Percentiles rank a stretch among this genome's conserved stretches.
These are phyloP conservation scores for Orius insidiosus DNA, from an alignment of 1,140 invertebrate genomes.

Conservation along the genomic window DNA sequence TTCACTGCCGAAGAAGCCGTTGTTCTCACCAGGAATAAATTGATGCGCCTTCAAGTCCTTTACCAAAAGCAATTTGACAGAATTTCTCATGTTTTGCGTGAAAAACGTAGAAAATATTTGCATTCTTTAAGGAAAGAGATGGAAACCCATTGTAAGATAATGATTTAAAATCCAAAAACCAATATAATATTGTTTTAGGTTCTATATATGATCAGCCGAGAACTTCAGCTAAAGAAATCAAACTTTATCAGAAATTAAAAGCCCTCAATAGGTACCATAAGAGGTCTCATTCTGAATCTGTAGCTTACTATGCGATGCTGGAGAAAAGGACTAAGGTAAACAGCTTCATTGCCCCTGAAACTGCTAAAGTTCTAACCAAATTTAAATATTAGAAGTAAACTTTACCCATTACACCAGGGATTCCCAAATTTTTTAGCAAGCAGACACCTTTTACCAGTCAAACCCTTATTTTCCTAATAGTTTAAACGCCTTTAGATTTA, in stretches of 20 bases:
- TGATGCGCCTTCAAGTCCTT: conserved; percentile 58
- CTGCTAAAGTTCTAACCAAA: no score
- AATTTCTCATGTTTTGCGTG: conserved; percentile 49
- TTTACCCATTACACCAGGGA: no score
- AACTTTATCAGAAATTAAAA: conserved; percentile 62
- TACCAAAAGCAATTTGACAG: conserved; percentile 70
- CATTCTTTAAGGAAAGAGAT: conserved; percentile 54
- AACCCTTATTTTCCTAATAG: no score
- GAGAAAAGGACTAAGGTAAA: conserved; percentile 52
- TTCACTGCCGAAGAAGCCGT: conserved; percentile 76
- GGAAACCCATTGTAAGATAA: conserved; percentile 50
- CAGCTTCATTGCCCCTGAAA: no score
- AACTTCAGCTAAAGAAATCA: conserved; percentile 46
- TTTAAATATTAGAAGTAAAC: no score
- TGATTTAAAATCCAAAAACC: background rate
- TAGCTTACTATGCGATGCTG: conserved; percentile 61
- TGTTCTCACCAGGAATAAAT: conserved; percentile 52
- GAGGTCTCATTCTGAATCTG: conserved; percentile 55
- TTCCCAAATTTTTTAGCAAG: no score
- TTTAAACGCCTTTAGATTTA: no score
- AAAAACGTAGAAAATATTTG: conserved; percentile 56
- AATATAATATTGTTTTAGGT: conserved; percentile 10
- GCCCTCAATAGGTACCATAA: conserved; percentile 62
- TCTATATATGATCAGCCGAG: conserved; percentile 53
- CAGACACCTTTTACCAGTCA: no score